phyloP scores from a whole-genome alignment of 2,797 vertebrate species.

The Manis crassicaudata region DNA sequence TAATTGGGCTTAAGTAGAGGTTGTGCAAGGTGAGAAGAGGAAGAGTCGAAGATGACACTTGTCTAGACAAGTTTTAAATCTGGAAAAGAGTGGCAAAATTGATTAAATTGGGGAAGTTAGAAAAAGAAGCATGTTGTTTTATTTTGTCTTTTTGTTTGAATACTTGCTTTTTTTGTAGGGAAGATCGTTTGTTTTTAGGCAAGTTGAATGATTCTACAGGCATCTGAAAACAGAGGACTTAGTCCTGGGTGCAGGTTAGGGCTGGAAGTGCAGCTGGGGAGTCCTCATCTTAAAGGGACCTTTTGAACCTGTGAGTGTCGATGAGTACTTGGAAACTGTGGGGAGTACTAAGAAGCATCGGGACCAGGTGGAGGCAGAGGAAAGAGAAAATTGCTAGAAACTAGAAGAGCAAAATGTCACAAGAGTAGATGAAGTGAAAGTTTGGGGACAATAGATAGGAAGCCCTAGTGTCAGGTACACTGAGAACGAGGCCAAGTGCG shows the following conservation, averaged over 20 bases:
- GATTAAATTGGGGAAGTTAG: constrained; percentile 39
- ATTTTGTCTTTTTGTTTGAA: constrained; percentile 6
- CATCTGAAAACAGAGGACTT: not conserved
- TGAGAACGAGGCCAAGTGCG: not conserved
- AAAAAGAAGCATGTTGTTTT: not conserved
- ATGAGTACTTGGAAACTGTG: not conserved
- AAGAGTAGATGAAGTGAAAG: constrained; percentile 4
- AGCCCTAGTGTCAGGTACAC: not conserved
- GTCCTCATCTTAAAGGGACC: not conserved
- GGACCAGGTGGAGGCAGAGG: not conserved
- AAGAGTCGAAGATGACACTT: constrained; percentile 11
- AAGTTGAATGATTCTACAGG: not conserved
- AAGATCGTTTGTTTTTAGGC: not conserved
- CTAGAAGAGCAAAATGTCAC: not conserved
- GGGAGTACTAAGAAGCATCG: not conserved
- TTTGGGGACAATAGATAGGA: not conserved
- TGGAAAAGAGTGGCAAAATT: constrained; percentile 9
- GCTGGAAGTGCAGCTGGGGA: not conserved
- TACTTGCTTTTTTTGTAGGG: not conserved
- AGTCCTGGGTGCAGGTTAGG: not conserved
- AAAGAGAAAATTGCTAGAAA: not conserved
- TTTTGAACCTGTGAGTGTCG: not conserved
- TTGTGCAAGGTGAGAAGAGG: constrained; percentile 52
- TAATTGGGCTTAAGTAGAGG: not conserved
- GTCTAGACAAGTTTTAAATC: constrained; percentile 57